Conservation (phyloP, 1,140 invertebrate genomes). For the Planococcus citri region DNA sequence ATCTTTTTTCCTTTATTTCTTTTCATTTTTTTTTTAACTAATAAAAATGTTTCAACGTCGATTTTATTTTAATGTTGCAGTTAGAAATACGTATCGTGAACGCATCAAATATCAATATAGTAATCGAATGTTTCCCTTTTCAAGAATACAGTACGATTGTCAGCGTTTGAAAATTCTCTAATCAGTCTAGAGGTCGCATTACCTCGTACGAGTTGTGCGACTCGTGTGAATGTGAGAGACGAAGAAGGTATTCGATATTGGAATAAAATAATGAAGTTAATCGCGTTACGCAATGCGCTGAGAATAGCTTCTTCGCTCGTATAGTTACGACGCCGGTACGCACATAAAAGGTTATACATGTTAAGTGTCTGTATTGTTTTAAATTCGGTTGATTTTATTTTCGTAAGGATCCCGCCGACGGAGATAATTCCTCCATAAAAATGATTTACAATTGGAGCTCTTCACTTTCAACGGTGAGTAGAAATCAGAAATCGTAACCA, state of each 20-base stretch:
- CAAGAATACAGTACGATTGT: too few species aligned
- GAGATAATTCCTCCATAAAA: constrained; percentile 7
- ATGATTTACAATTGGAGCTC: background rate
- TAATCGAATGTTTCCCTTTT: too few species aligned
- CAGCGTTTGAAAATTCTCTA: too few species aligned
- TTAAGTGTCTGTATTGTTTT: background rate
- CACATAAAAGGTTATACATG: background rate
- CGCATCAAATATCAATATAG: too few species aligned
- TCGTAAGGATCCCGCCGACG: background rate
- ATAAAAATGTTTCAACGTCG: background rate
- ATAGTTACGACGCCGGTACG: background rate
- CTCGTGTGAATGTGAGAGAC: too few species aligned
- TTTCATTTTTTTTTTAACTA: constrained; percentile 15
- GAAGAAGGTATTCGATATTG: background rate
- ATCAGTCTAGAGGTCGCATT: too few species aligned
- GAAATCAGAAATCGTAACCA: too few species aligned
- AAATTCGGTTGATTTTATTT: background rate
- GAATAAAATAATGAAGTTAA: background rate
- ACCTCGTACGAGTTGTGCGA: too few species aligned
- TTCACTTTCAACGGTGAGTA: background rate
- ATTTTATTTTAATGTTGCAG: too few species aligned
- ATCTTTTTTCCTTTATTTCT: constrained; percentile 26
- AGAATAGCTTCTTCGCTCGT: background rate
- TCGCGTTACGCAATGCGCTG: background rate
- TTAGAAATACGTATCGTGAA: too few species aligned